phyloP scores from a whole-genome alignment of 2,113 vertebrate genomes.

The Ivindomyrus marchei region DNA sequence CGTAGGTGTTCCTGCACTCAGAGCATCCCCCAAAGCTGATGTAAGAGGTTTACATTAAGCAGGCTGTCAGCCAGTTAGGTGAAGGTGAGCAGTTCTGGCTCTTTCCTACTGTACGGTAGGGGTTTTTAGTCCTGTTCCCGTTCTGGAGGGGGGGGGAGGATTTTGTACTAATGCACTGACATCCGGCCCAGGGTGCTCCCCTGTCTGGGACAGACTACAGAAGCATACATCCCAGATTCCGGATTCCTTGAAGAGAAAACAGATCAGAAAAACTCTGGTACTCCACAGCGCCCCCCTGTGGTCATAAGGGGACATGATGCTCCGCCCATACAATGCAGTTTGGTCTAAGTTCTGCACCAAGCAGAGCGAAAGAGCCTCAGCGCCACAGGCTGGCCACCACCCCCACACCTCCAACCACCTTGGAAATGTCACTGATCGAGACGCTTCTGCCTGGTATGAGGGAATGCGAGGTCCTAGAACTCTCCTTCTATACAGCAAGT shows the following conservation, averaged over 20 bases:
- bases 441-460: background rate
- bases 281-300: background rate
- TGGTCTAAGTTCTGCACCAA: background rate
- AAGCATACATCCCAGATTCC: background rate
- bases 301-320: background rate
- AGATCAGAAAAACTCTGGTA: background rate
- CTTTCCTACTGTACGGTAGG: background rate
- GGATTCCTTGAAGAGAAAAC: background rate
- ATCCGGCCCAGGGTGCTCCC: background rate
- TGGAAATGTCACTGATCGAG: background rate
- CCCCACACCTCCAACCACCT: background rate
- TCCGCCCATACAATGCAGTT: background rate
- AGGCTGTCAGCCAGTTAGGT: background rate
- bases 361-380: background rate
- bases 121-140: background rate
- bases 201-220: background rate
- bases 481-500: background rate
- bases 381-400: background rate
- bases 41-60: background rate
- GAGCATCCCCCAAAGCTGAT: background rate
- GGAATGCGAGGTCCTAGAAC: background rate
- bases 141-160: background rate
- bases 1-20: background rate
- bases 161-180: background rate
- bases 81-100: background rate